Evolutionary conservation across 2,113 vertebrate genomes (phyloP).

Genomic region (Suricata suricatta): DNA sequence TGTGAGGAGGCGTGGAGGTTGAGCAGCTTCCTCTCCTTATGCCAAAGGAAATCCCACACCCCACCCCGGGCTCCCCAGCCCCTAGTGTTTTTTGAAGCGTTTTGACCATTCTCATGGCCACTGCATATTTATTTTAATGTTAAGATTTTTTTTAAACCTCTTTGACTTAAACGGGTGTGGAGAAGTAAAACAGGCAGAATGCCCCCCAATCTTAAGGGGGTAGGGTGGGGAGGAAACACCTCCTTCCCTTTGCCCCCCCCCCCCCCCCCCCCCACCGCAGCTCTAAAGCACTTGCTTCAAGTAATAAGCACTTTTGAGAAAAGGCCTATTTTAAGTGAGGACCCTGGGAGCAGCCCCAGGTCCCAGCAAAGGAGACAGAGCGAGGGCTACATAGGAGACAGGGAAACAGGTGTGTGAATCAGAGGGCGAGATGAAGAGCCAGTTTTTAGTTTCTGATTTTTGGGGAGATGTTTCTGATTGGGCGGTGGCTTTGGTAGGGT

Average conservation of each 20-base stretch:
- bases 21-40: constrained; percentile 69
- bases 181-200: constrained; percentile 78
- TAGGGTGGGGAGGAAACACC: constrained; percentile 28
- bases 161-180: constrained; percentile 82
- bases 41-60: constrained; percentile 76
- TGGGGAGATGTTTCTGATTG: constrained; percentile 72
- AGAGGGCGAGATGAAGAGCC: constrained; percentile 77
- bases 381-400: constrained; percentile 73
- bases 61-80: constrained; percentile 52
- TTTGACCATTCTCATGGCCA: constrained; percentile 79
- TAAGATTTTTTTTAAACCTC: constrained; percentile 72
- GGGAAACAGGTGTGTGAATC: constrained; percentile 37
- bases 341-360: constrained; percentile 76
- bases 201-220: constrained; percentile 59
- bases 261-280: constrained; percentile 84
- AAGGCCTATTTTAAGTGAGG: constrained; percentile 82
- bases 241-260: not conserved
- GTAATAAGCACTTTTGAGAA: constrained; percentile 95
- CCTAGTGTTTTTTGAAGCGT: constrained; percentile 75
- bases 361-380: constrained; percentile 75
- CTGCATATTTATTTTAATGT: constrained; percentile 82
- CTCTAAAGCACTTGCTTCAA: constrained; percentile 97
- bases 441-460: constrained; percentile 80
- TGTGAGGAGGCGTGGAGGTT: constrained; percentile 52
- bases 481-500: constrained; percentile 71